phyloP scores from a whole-genome alignment of 2,888 invertebrate genomes.

The Micoletzkya japonica region DNA sequence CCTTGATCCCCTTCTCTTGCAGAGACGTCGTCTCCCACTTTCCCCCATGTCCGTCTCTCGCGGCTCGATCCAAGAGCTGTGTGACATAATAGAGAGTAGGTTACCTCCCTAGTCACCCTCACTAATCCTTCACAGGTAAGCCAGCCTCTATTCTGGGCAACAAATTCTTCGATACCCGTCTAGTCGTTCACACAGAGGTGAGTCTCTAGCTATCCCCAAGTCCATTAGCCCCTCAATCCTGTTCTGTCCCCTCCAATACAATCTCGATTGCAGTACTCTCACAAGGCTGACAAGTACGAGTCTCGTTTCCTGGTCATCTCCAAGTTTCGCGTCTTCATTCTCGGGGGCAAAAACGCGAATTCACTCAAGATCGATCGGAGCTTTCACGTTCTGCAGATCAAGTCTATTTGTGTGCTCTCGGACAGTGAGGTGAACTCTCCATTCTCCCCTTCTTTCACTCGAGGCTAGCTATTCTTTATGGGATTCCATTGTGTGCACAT shows the following conservation, averaged over 20 bases:
- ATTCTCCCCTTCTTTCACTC: constrained; percentile 6
- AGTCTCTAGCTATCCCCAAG: constrained; percentile 13
- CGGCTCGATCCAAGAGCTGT: constrained; percentile 53
- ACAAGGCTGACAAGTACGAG: constrained; percentile 55
- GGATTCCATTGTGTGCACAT: neutral
- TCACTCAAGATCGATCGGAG: constrained; percentile 55
- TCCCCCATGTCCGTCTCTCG: constrained; percentile 56
- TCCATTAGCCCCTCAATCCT: neutral
- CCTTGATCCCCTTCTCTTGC: neutral
- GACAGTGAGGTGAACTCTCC: constrained; percentile 40
- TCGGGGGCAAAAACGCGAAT: constrained; percentile 51
- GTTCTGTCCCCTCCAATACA: neutral
- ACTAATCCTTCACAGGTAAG: constrained; percentile 47
- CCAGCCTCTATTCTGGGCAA: constrained; percentile 55
- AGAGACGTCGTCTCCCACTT: neutral
- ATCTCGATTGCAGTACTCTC: constrained; percentile 26
- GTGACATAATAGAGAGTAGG: constrained; percentile 55
- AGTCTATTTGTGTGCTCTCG: constrained; percentile 41
- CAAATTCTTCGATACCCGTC: constrained; percentile 60
- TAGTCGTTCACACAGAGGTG: constrained; percentile 44
- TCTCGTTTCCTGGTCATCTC: constrained; percentile 53
- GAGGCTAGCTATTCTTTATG: neutral
- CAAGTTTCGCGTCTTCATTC: constrained; percentile 59
- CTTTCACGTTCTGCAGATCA: constrained; percentile 56
- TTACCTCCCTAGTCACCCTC: neutral